Percentiles rank a stretch among this genome's conserved stretches.
Evolutionary conservation across 2,888 invertebrate genomes (phyloP).

Genomic region (Entomobrya multifasciata): DNA sequence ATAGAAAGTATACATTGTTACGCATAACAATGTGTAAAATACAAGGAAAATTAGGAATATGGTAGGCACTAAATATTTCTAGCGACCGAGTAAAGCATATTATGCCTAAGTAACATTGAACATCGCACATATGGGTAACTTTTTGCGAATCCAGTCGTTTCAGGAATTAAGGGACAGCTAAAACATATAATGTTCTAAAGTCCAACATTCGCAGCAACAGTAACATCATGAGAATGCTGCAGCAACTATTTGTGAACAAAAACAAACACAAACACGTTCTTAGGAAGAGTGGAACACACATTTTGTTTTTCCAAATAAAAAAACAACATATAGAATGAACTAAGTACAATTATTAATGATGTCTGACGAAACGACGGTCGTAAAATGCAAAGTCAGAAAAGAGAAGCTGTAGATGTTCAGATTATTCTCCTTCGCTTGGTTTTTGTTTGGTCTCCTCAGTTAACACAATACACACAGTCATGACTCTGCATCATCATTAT

Average conservation of each 20-base stretch:
- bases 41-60: too few relatives aligned
- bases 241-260: constrained; percentile 1
- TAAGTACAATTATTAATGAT: constrained; percentile 66
- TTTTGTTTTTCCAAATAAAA: neutral
- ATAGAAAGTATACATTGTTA: neutral
- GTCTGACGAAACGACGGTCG: constrained; percentile 70
- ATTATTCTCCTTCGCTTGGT: neutral
- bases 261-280: neutral
- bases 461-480: neutral
- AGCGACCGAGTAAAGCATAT: too few relatives aligned
- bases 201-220: too few relatives aligned
- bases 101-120: too few relatives aligned
- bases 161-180: too few relatives aligned
- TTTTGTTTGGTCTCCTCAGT: neutral
- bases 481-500: constrained; percentile 17
- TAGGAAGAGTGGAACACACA: constrained; percentile 2
- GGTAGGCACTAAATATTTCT: too few relatives aligned
- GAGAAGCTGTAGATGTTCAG: constrained; percentile 8
- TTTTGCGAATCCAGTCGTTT: too few relatives aligned
- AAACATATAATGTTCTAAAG: too few relatives aligned
- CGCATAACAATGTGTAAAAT: too few relatives aligned
- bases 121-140: too few relatives aligned
- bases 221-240: too few relatives aligned
- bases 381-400: constrained; percentile 68
- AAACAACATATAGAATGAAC: neutral